Evolutionary conservation across 2,888 invertebrate species (phyloP), one percentile per base, ranked within the genome.

Genomic region (Steinernema scapterisci): DNA sequence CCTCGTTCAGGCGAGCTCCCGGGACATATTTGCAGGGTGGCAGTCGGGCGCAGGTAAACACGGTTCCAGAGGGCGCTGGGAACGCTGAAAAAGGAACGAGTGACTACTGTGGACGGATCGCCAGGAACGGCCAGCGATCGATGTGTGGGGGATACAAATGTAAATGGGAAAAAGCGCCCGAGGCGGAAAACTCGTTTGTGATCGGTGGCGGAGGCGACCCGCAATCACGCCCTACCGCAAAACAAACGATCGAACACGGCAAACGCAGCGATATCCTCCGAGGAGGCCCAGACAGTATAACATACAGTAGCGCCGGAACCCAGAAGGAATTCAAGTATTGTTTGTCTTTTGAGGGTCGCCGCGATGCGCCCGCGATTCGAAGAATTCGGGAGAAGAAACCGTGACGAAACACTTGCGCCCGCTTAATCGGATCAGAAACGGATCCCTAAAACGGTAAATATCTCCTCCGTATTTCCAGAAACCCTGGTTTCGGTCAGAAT

Each of bases 181-280:
- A 54, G 63, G 63, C 63, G 63, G 31, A 25, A 31, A 63, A 63
- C 63, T 31, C 63, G 63, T 63, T 63, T 52, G 23, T 19, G 54
- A 48, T 48, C 48, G 13, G 48, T 9, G 48, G 19, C 16, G 21
- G 5, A 54, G 54, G 54, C 63, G 31, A 27, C 63, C 63, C 63
- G 63, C 63, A 63, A 63, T 63, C 63, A 27, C 25, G 16, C 6
- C 23, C 25, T 54, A 23, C 25, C 23, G 54, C 54, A 48, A 48
- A 48, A 48, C 48, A 48, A 48, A 48, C 48, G 48, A n/a, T 48
- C 48, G 16, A 19, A 48, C 9, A 48, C 48, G 48, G 48, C 48
- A 48, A 13, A 16, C 48, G 48, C 48, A 5, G 6, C 13, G 19
- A 48, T 38, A 38, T 38, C 38, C 38, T 38, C 48, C 3, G 48